Conservation (phyloP, 1,140 invertebrate genomes). For the Portunus trituberculatus region DNA sequence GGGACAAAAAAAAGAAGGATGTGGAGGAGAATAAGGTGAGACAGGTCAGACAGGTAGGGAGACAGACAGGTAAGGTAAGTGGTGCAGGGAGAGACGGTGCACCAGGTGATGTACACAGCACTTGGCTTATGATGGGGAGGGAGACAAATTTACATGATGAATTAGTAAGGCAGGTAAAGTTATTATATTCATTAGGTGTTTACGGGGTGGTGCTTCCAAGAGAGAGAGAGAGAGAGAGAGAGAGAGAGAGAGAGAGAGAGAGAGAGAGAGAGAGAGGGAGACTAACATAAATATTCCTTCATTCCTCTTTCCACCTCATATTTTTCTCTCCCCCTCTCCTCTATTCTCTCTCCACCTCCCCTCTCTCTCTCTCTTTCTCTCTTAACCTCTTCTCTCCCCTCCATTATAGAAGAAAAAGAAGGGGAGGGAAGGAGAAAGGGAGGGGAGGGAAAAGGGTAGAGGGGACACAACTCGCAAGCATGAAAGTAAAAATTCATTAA, state of each 20-base stretch:
- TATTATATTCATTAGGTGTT: not conserved
- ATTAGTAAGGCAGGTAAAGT: not conserved
- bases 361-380: not conserved
- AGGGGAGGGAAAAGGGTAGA: not conserved
- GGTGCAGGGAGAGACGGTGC: not conserved
- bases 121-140: not conserved
- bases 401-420: not conserved
- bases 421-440: not conserved
- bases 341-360: not conserved
- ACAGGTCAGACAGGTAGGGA: not conserved
- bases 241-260: slow-evolving; percentile 39
- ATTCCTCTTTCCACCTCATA: not conserved
- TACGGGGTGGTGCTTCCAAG: slow-evolving; percentile 4
- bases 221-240: not conserved
- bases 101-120: not conserved
- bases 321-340: not conserved
- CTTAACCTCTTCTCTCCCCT: no score
- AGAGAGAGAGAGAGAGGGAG: slow-evolving; percentile 42
- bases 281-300: not conserved
- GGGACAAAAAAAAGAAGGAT: not conserved
- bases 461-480: not conserved
- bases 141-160: slow-evolving; percentile 15
- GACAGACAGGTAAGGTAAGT: not conserved
- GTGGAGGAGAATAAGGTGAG: not conserved
- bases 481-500: no score